Evolutionary conservation across 2,797 vertebrate genomes (phyloP).

Genomic region (Poeciliopsis paucimaculata): DNA sequence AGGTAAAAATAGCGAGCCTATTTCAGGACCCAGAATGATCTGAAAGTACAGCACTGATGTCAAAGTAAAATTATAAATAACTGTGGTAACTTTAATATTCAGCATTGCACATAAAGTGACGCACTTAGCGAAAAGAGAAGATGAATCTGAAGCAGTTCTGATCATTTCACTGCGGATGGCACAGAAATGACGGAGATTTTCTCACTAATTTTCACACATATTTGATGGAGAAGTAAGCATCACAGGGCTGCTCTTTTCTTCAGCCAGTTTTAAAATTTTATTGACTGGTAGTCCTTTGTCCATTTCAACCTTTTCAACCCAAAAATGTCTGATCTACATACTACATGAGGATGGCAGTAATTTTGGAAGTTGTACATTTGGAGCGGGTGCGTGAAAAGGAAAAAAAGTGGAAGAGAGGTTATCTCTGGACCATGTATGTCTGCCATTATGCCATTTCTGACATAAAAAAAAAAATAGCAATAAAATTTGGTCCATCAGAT

Average conservation of each 20-base stretch:
- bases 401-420: conserved; percentile 1
- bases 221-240: conserved; percentile 23
- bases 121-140: conserved; percentile 12
- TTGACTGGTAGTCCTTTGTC: conserved; percentile 28
- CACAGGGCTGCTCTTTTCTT: conserved; percentile 41
- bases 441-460: background rate
- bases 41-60: conserved; percentile 49
- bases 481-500: conserved; percentile 5
- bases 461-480: background rate
- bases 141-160: conserved; percentile 22
- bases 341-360: conserved; percentile 21
- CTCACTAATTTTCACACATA: conserved; percentile 44
- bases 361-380: conserved; percentile 29
- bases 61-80: conserved; percentile 34
- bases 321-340: conserved; percentile 16
- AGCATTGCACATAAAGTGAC: conserved; percentile 24
- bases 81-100: conserved; percentile 25
- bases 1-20: conserved; percentile 33
- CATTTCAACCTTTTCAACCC: conserved; percentile 9
- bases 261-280: conserved; percentile 45
- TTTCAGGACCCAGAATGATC: conserved; percentile 42
- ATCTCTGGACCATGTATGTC: conserved; percentile 20
- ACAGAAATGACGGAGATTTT: conserved; percentile 32
- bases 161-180: conserved; percentile 1
- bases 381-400: conserved; percentile 22